Evolutionary conservation across 30 jellyfish, hydroid and myxozoan species (phyloP).

Genomic region (Catostylus mosaicus): DNA sequence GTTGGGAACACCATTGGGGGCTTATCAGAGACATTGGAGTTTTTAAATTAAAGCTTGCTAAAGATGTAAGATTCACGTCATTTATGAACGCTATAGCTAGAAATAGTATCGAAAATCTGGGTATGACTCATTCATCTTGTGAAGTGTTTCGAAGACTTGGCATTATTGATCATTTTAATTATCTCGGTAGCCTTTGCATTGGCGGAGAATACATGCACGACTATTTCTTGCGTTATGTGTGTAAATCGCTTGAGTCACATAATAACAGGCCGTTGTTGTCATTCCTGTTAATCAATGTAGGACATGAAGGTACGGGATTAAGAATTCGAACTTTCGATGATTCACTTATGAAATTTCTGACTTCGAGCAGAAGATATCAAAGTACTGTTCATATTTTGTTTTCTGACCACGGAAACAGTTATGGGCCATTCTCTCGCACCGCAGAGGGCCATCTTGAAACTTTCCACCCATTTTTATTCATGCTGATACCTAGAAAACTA

Average conservation of each 20-base stretch:
- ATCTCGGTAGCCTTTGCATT: constrained; percentile 57
- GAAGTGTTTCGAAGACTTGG: constrained; percentile 45
- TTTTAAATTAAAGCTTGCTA: background rate
- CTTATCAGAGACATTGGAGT: constrained; percentile 62
- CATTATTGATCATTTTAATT: constrained; percentile 63
- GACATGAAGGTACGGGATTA: constrained; percentile 80
- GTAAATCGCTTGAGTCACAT: constrained; percentile 3
- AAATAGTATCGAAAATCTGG: constrained; percentile 54
- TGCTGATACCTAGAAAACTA: constrained; percentile 56
- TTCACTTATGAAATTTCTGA: constrained; percentile 22
- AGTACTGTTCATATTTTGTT: constrained; percentile 59
- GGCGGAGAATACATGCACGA: constrained; percentile 62
- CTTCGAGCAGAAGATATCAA: background rate
- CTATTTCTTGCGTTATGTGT: constrained; percentile 31
- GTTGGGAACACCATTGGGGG: constrained; percentile 86
- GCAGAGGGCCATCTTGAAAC: constrained; percentile 71
- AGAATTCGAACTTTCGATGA: constrained; percentile 79
- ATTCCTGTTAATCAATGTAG: constrained; percentile 53
- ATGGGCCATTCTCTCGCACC: constrained; percentile 62
- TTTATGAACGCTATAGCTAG: constrained; percentile 35
- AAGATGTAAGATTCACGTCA: constrained; percentile 22
- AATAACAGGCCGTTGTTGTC: constrained; percentile 40
- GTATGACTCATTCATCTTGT: constrained; percentile 70
- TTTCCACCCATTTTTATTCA: constrained; percentile 76
- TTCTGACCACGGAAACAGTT: constrained; percentile 89